Base-by-base conservation (phyloP, 53 echinoderm and acorn worm species). In the Apostichopus leukothele region DNA sequence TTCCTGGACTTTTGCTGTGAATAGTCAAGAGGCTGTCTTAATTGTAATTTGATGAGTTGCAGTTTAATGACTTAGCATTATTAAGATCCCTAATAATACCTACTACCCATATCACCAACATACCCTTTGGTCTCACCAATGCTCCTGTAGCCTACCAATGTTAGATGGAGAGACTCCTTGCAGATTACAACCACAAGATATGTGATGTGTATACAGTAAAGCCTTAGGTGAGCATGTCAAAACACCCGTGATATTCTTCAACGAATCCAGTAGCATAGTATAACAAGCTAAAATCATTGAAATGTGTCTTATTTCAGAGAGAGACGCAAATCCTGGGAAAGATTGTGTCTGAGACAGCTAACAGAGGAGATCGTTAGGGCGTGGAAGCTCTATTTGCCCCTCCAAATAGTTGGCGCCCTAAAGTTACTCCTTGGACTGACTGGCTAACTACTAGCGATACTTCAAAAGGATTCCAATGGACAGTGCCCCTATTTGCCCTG, bases 121-220 rank as follows among this genome's bases (percentile, higher is more conserved):
- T 93, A 5, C 90, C 92, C 13, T 94, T 92, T 79, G 92, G 94
- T 1, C 83, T 92, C 5, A 93, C 83, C 5, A 93, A 93, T 55
- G 93, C 93, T 19, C 93, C 93, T 6, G 89, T 86, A 11, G 93
- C 85, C n/a, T 91, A 85, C 61, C 93, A 93, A 75, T 60, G 93
- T 12, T 89, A 86, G 71, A 91, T 89, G 93, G 91, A 93, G 50
- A 53, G 76, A 23, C 26, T 57, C 25, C 21, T 90, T 18, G 86
- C 76, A 5, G 86, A 67, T 9, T 53, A 75, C 5, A 86, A 86
- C 27, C 76, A 90, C 74, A 12, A 51, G 9, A 87, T 86, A 22
- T 90, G 90, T 60, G 86, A 86, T 18, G 86, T 86, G 5, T 90
- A 5, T 94, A 74, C 63, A 90, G 94, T 18, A 19, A 76, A 25